Conservation (phyloP, 30 jellyfish, hydroid and myxozoan genomes). For the Hydractinia echinata region DNA sequence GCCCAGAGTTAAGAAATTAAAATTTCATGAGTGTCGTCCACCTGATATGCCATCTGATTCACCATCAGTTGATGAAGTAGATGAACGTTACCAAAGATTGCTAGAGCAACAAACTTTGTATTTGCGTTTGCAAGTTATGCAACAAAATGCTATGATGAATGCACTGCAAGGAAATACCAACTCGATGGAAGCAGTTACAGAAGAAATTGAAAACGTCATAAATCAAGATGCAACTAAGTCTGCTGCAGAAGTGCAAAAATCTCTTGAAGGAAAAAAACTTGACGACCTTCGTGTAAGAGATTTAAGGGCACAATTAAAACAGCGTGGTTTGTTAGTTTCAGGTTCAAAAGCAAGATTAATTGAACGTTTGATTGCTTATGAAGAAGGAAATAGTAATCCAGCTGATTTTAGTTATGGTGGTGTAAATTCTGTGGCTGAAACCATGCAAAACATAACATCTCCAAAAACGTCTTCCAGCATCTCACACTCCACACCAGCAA, state of each 20-base stretch:
- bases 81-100: conserved; percentile 78
- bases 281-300: conserved; percentile 86
- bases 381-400: conserved; percentile 37
- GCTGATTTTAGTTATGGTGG: neutral
- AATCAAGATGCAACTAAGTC: conserved; percentile 11
- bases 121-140: conserved; percentile 88
- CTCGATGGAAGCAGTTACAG: conserved; percentile 30
- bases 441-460: neutral
- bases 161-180: conserved; percentile 63
- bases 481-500: neutral
- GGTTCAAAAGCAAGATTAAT: conserved; percentile 81
- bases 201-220: conserved; percentile 48
- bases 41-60: conserved; percentile 49
- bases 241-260: neutral
- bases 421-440: neutral
- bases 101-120: conserved; percentile 91
- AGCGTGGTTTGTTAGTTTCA: conserved; percentile 84
- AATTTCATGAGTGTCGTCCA: conserved; percentile 89
- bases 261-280: conserved; percentile 39
- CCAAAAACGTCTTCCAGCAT: conserved; percentile 24
- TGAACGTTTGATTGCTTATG: conserved; percentile 69
- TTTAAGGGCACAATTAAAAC: conserved; percentile 60
- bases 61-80: conserved; percentile 42
- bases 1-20: conserved; percentile 57
- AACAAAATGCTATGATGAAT: conserved; percentile 81